Percentiles rank a stretch among this genome's conserved stretches.
These are phyloP conservation scores for Phataginus tricuspis DNA, from an alignment of 2,797 vertebrate species.

Conservation along the genomic window DNA sequence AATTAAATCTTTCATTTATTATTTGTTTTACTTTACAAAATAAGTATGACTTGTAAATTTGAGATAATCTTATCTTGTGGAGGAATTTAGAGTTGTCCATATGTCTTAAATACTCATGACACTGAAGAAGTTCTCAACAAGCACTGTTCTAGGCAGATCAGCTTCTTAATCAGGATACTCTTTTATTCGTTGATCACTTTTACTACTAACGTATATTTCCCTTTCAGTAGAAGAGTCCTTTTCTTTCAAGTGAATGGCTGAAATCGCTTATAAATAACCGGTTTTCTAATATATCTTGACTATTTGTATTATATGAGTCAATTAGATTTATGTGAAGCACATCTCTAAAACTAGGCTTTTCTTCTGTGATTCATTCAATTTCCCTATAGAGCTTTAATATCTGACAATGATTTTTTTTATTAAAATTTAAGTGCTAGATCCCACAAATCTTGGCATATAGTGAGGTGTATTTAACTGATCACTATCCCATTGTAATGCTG, in stretches of 20 bases:
- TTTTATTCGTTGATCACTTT: slow-evolving; percentile 43
- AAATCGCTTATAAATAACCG: slow-evolving; percentile 65
- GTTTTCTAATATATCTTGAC: slow-evolving; percentile 77
- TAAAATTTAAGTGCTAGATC: slow-evolving; percentile 43
- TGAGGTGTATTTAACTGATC: neutral
- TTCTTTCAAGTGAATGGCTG: slow-evolving; percentile 65
- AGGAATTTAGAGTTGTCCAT: neutral
- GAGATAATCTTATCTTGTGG: neutral
- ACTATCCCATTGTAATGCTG: neutral
- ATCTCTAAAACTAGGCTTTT: slow-evolving; percentile 77
- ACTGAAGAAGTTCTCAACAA: neutral
- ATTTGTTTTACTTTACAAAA: neutral
- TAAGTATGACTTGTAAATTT: neutral
- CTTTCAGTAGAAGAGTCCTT: slow-evolving; percentile 63
- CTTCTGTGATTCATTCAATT: slow-evolving; percentile 81
- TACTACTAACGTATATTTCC: neutral
- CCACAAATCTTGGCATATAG: neutral
- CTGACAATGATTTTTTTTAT: slow-evolving; percentile 83
- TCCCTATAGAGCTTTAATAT: slow-evolving; percentile 82
- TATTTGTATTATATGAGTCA: slow-evolving; percentile 83
- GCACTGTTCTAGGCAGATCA: slow-evolving; percentile 11
- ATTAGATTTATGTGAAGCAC: slow-evolving; percentile 81
- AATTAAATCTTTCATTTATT: neutral
- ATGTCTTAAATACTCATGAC: neutral
- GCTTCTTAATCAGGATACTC: slow-evolving; percentile 52